phyloP scores from a whole-genome alignment of 1,140 invertebrate genomes.

The Drosophila sulfurigaster region DNA sequence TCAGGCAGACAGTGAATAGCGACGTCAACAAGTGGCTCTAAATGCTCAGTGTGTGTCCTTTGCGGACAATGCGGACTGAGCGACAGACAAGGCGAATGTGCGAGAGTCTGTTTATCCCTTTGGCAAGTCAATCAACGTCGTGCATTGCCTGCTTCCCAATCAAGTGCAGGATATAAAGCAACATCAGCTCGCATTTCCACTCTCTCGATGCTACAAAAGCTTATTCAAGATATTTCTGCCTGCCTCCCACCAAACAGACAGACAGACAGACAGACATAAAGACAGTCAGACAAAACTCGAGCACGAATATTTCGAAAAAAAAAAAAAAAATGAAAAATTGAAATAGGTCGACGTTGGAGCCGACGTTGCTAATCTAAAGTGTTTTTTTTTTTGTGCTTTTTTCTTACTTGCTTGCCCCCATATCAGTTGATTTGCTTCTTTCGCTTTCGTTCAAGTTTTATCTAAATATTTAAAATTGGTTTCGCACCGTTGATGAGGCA shows the following conservation, averaged over 20 bases:
- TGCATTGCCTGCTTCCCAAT: constrained; percentile 44
- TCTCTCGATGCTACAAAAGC: constrained; percentile 28
- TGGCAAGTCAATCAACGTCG: constrained; percentile 74
- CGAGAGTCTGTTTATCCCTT: constrained; percentile 45
- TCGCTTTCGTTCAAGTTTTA: constrained; percentile 68
- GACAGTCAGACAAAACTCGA: constrained; percentile 23
- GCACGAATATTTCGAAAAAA: constrained; percentile 23
- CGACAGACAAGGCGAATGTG: neutral
- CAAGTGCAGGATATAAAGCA: constrained; percentile 46
- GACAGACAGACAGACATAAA: constrained; percentile 21
- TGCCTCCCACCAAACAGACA: constrained; percentile 21
- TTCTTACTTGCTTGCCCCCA: constrained; percentile 8
- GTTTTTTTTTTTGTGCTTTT: constrained; percentile 25
- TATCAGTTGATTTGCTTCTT: constrained; percentile 74
- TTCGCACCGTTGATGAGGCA: constrained; percentile 53
- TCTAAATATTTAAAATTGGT: constrained; percentile 81
- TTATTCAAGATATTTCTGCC: neutral
- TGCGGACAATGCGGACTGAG: constrained; percentile 17
- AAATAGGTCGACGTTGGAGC: constrained; percentile 60
- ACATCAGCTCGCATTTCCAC: constrained; percentile 23
- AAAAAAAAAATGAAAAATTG: constrained; percentile 36
- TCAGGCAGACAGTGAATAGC: constrained; percentile 7
- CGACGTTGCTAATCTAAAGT: constrained; percentile 68
- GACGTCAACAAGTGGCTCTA: constrained; percentile 47
- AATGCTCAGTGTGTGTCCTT: constrained; percentile 43